These are phyloP conservation scores for Alca torda DNA, from an alignment of 2,797 vertebrate species.

Conservation along the genomic window DNA sequence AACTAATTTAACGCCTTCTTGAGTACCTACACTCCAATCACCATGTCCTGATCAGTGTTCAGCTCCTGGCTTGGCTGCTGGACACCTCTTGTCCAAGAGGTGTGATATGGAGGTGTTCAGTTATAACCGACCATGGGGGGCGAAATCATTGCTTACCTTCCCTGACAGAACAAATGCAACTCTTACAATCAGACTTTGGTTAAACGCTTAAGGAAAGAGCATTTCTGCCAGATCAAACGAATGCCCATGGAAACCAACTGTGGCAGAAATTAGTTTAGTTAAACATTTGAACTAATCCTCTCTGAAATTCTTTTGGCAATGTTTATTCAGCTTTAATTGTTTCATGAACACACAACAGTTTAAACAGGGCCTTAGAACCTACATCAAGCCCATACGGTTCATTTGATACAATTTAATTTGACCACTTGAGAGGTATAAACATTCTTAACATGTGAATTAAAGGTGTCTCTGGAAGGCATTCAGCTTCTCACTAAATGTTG, in stretches of 20 bases:
- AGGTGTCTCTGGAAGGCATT: slow-evolving; percentile 50
- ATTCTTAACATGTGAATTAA: slow-evolving; percentile 41
- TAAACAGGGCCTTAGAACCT: slow-evolving; percentile 22
- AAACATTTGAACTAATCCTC: slow-evolving; percentile 48
- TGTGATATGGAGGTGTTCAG: not conserved
- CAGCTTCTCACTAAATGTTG: slow-evolving; percentile 2
- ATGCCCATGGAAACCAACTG: not conserved
- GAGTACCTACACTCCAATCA: not conserved
- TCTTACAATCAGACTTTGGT: not conserved
- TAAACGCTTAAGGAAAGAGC: not conserved
- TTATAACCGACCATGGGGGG: not conserved
- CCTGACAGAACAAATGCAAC: not conserved
- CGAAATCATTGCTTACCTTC: not conserved
- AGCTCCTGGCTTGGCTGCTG: not conserved
- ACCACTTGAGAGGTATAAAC: slow-evolving; percentile 61
- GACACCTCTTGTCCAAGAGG: not conserved
- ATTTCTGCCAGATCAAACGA: slow-evolving; percentile 17
- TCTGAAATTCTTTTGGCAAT: slow-evolving; percentile 33
- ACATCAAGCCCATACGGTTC: not conserved
- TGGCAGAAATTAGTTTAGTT: slow-evolving; percentile 40
- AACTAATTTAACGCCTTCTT: not conserved
- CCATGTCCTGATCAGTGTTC: not conserved
- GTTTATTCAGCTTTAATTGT: slow-evolving; percentile 54
- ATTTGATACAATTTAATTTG: slow-evolving; percentile 54
- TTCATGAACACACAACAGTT: slow-evolving; percentile 29